phyloP scores from a whole-genome alignment of 2,888 invertebrate species.

The Meteorus colon region DNA sequence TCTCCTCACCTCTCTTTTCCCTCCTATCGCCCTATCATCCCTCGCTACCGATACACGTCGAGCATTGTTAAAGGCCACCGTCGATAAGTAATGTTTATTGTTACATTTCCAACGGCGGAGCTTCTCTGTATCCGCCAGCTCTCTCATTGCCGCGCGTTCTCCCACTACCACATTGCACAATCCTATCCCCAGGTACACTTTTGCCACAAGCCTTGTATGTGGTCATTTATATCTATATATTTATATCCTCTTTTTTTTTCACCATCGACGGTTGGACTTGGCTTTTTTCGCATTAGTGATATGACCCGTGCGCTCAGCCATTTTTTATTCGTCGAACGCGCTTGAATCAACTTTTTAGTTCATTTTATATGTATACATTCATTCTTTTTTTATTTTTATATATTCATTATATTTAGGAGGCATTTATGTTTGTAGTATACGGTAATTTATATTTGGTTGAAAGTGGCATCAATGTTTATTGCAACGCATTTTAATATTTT shows the following conservation, averaged over 20 bases:
- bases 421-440: conserved; percentile 6
- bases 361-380: not conserved
- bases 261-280: conserved; percentile 60
- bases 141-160: conserved; percentile 12
- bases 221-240: conserved; percentile 18
- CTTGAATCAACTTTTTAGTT: not conserved
- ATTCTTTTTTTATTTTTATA: not conserved
- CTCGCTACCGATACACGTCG: conserved; percentile 50
- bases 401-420: conserved; percentile 6
- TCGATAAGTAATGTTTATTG: conserved; percentile 74
- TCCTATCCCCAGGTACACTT: conserved; percentile 39
- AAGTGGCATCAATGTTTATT: not conserved
- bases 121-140: conserved; percentile 25
- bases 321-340: conserved; percentile 45
- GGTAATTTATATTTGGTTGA: not conserved
- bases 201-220: conserved; percentile 36
- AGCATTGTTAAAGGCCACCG: conserved; percentile 69
- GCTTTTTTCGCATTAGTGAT: conserved; percentile 66
- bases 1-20: conserved; percentile 31
- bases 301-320: conserved; percentile 51
- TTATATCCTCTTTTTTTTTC: conserved; percentile 58
- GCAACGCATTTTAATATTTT: conserved; percentile 3
- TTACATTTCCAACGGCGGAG: conserved; percentile 66
- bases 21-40: conserved; percentile 43
- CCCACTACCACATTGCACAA: conserved; percentile 33